A percentile compares a stretch with the other conserved stretches of the same genome.
Conservation (phyloP, 2,113 vertebrate species). For the Archilochus colubris region DNA sequence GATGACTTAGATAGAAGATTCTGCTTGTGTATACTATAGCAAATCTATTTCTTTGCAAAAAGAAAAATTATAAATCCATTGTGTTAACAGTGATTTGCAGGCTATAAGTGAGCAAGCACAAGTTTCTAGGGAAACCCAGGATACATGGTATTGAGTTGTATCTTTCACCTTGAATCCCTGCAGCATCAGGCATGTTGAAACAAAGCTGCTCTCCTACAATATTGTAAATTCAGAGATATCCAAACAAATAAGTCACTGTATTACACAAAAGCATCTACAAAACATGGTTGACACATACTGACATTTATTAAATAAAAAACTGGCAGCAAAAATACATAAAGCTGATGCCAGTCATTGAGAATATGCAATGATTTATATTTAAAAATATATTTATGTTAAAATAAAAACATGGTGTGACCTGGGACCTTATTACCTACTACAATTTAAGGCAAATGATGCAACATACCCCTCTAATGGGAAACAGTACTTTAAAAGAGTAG, state of each 20-base stretch:
- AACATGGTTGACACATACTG: not conserved
- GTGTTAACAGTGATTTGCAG: not conserved
- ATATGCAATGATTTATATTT: not conserved
- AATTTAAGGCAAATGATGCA: not conserved
- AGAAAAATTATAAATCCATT: not conserved
- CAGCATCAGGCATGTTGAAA: not conserved
- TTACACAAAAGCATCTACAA: not conserved
- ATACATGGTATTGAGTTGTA: not conserved
- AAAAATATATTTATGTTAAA: not conserved
- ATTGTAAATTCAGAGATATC: not conserved
- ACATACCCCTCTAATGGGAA: not conserved
- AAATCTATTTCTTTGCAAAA: not conserved
- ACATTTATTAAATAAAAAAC: slow-evolving; percentile 26
- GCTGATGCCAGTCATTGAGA: not conserved
- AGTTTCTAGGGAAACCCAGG: not conserved
- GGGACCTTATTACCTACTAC: not conserved
- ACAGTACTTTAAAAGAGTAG: not conserved
- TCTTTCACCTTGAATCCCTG: not conserved
- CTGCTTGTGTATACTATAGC: not conserved
- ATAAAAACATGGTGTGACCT: not conserved
- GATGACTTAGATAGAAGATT: not conserved
- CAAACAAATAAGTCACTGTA: slow-evolving; percentile 11
- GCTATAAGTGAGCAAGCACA: not conserved
- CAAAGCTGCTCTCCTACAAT: not conserved
- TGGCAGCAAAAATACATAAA: not conserved